A percentile compares a stretch with the other conserved stretches of the same genome.
Evolutionary conservation across 2,888 invertebrate species (phyloP).

Genomic region (Diarsia mendica): DNA sequence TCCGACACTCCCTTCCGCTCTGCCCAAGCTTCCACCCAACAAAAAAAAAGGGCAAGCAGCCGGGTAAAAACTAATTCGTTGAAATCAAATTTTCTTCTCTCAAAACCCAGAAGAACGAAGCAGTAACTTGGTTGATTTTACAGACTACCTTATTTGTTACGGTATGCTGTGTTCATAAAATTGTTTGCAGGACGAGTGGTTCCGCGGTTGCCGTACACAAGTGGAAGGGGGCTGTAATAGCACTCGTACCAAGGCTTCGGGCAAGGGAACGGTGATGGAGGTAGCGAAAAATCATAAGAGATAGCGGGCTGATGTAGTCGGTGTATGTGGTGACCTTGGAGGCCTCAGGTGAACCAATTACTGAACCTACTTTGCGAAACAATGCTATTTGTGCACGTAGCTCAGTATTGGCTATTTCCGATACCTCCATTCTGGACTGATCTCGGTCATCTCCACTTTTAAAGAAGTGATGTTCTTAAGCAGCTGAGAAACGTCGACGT

Average conservation of each 20-base stretch:
- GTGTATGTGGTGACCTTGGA: too few relatives aligned
- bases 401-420: too few relatives aligned
- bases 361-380: too few relatives aligned
- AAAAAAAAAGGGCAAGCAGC: too few relatives aligned
- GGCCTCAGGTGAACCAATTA: too few relatives aligned
- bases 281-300: conserved; percentile 3
- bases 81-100: background rate
- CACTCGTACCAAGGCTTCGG: conserved; percentile 26
- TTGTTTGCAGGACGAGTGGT: conserved; percentile 42
- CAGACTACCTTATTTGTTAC: conserved; percentile 25
- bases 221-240: conserved; percentile 32
- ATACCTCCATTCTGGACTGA: too few relatives aligned
- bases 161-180: conserved; percentile 45
- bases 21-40: too few relatives aligned
- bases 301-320: background rate
- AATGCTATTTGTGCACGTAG: too few relatives aligned
- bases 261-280: background rate
- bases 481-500: too few relatives aligned
- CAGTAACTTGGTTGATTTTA: conserved; percentile 24
- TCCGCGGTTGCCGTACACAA: conserved; percentile 23
- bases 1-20: too few relatives aligned
- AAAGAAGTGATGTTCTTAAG: too few relatives aligned
- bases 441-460: too few relatives aligned
- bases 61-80: background rate
- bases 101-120: background rate